Evolutionary conservation across 2,888 invertebrate genomes (phyloP).

Genomic region (Gortyna flavago): DNA sequence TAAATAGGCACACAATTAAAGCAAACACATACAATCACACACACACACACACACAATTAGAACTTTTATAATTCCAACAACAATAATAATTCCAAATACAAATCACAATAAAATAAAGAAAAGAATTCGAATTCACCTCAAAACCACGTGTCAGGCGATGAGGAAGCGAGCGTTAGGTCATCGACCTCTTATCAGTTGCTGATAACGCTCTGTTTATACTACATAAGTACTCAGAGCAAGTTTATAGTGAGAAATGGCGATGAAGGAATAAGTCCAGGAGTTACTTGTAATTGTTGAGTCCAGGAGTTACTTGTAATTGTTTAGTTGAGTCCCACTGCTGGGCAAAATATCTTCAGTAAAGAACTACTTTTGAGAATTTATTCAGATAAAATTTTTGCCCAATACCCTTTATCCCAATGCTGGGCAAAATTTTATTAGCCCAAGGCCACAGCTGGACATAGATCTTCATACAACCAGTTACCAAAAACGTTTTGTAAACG

Average conservation of each 20-base stretch:
- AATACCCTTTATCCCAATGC: not conserved
- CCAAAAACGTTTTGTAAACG: not conserved
- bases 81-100: constrained; percentile 4
- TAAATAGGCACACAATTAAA: not conserved
- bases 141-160: constrained; percentile 73
- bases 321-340: constrained; percentile 10
- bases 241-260: constrained; percentile 37
- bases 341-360: not conserved
- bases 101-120: constrained; percentile 36
- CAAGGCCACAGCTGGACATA: constrained; percentile 5
- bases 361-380: not conserved
- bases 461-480: too few species aligned
- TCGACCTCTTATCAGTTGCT: constrained; percentile 78
- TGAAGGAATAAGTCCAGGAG: constrained; percentile 9
- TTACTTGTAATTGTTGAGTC: not conserved
- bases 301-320: not conserved
- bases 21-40: not conserved
- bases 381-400: not conserved
- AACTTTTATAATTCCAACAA: not conserved
- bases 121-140: constrained; percentile 64
- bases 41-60: not conserved
- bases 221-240: constrained; percentile 40
- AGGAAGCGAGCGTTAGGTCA: constrained; percentile 77
- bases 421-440: not conserved
- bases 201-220: constrained; percentile 81